Base-by-base conservation (phyloP, 2,797 vertebrate genomes). In the Sandelia bainsii region DNA sequence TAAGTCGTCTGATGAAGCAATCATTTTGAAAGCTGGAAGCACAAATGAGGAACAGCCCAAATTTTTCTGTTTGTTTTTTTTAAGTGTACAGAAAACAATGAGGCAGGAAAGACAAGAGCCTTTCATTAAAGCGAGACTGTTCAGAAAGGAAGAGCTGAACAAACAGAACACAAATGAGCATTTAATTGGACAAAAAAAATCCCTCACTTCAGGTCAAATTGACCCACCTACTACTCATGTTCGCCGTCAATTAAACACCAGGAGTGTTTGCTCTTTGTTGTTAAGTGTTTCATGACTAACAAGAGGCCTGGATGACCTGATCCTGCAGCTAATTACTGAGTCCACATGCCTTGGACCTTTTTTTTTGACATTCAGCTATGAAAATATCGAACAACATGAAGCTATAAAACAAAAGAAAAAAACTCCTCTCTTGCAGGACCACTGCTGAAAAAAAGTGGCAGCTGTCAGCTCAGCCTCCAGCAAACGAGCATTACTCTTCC, bases 1-100 rank as follows among this genome's bases (percentile, higher is more conserved):
- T 54, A 71, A 82, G 44, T 45, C 48, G 57, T 84, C 84, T 87
- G 82, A 85, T 87, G 82, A 90, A 86, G 83, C 78, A 80, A 84
- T 70, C 60, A 72, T 77, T 75, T 29, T 85, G 69, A 83, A 84
- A 86, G 78, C 87, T 74, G 76, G 56, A 59, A 86, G 77, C 70
- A 9, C 56, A 61, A 87, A 79, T 67, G 81, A 79, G 54, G 74
- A 86, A 70, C 13, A 64, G 57, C n/a, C 27, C 2, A 49, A 29
- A 54, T 34, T 64, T 64, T 45, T 63, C 50, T 40, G 8, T 32
- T 32, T n/a, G n/a, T n/a, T n/a, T 25, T 72, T 44, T 59, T 34
- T 0, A 34, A 69, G 29, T 22, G 66, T 53, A 60, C 67, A 63
- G 39, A 69, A 72, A 87, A 85, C 72, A 79, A 54, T 29, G 48